Base-by-base conservation (phyloP, 2,797 vertebrate genomes). In the Cryptoblepharus egeriae region DNA sequence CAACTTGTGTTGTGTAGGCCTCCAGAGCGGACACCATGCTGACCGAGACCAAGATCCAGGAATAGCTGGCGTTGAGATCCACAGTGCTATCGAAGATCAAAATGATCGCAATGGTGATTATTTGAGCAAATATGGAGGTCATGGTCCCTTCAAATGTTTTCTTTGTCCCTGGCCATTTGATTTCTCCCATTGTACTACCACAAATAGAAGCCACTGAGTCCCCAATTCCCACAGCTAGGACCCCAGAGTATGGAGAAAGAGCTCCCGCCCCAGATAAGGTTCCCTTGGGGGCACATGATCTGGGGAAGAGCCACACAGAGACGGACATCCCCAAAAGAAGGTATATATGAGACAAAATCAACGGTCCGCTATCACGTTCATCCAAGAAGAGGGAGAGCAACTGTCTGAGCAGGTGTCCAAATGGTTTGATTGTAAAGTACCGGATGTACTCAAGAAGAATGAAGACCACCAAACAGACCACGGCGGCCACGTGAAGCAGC, bases 81-180 rank as follows among this genome's bases (percentile, higher is more conserved):
- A 99, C 97, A 13, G 92, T 96, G 55, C 93, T 94, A 77, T 99
- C 99, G 42, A 98, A 98, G 92, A 99, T 98, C 78, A 99, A 96
- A 89, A 99, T 98, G 49, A 99, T 91, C 35, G 97, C 98, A 85
- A 99, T 97, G 0, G 98, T 97, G 42, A 99, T 99, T 89, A 99
- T 96, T 94, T 99, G 98, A 52, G 98, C 98, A 75, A 99, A 99
- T 90, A 99, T 95, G 0, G 98, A 98, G 0, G 97, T 98, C 37
- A 98, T 97, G 0, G 99, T 99, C 73, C 99, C 99, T 92, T 99
- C 98, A 79, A 99, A 95, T 5, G 99, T 99, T 93, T 99, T 99
- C 93, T 97, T 98, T 3, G 98, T 99, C 77, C 98, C 98, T 0
- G 99, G 99, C 99, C 98, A 99, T 37, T 94, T 97, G 88, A 99